A percentile compares a stretch with the other conserved stretches of the same genome.
Conservation (phyloP, 1,140 invertebrate genomes). For the Diorhabda sublineata region DNA sequence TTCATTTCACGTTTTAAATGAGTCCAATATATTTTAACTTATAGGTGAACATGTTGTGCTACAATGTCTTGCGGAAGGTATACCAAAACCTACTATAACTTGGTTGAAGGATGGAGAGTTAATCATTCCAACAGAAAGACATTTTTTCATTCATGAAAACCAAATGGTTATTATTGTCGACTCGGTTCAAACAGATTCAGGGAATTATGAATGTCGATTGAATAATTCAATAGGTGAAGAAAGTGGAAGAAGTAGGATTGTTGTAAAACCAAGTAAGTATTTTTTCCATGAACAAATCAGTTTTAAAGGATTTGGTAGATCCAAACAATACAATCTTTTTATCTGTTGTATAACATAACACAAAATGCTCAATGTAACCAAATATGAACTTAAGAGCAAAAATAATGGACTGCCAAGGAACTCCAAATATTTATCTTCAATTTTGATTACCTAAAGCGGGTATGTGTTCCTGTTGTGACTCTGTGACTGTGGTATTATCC, state of each 20-base stretch:
- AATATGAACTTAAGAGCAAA: no score
- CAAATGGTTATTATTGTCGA: conserved; percentile 85
- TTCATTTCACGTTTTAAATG: no score
- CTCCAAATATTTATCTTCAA: no score
- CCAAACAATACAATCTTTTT: no score
- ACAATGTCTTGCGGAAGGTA: conserved; percentile 82
- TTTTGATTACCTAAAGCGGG: no score
- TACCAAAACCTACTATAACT: conserved; percentile 78
- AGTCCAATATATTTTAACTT: not conserved
- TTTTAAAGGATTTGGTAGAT: no score
- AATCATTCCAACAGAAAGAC: conserved; percentile 65
- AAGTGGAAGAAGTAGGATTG: conserved; percentile 51
- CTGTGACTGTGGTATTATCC: no score
- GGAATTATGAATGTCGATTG: conserved; percentile 84
- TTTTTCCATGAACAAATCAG: no score
- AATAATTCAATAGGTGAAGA: conserved; percentile 75
- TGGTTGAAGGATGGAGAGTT: conserved; percentile 84
- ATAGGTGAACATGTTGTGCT: conserved; percentile 71
- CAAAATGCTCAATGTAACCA: no score
- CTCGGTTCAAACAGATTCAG: conserved; percentile 70
- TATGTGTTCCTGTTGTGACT: no score
- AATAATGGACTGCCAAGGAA: no score
- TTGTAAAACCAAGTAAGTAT: conserved; percentile 54
- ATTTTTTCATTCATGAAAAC: conserved; percentile 79
- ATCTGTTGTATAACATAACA: no score